phyloP scores from a whole-genome alignment of 23 tunicate genomes.

The Aplidium turbinatum region DNA sequence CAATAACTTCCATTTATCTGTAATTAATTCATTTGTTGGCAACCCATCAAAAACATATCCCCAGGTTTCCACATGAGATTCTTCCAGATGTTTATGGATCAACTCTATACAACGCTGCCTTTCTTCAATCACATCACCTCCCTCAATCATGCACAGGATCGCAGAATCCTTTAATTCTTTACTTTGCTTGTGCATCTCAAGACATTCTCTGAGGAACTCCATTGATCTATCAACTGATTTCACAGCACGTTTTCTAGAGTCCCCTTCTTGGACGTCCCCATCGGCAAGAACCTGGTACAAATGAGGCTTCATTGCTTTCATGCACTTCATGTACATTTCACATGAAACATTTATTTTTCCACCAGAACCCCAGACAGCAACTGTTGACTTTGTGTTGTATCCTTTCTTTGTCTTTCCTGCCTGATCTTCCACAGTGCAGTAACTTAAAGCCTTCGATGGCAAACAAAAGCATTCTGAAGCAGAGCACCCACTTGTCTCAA shows the following conservation, averaged over 20 bases:
- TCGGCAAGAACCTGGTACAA: constrained; percentile 65
- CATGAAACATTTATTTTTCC: constrained; percentile 57
- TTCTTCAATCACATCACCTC: constrained; percentile 44
- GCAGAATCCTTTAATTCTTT: constrained; percentile 6
- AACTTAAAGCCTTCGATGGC: constrained; percentile 12
- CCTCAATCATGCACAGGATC: constrained; percentile 50
- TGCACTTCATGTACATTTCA: constrained; percentile 43
- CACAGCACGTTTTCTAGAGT: constrained; percentile 53
- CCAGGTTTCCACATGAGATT: constrained; percentile 21
- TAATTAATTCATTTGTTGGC: not conserved
- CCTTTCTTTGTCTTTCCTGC: constrained; percentile 9
- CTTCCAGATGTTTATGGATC: constrained; percentile 10
- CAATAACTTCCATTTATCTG: constrained; percentile 4
- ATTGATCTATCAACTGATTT: constrained; percentile 68
- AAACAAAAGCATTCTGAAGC: constrained; percentile 50
- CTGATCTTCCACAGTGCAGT: constrained; percentile 43
- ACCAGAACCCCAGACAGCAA: constrained; percentile 76
- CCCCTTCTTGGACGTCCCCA: constrained; percentile 44
- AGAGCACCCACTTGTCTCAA: constrained; percentile 30
- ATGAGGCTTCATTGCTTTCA: constrained; percentile 60
- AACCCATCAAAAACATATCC: constrained; percentile 64
- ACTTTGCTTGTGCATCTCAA: constrained; percentile 25
- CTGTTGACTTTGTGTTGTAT: constrained; percentile 61
- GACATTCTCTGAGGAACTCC: constrained; percentile 56
- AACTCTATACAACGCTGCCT: constrained; percentile 22